Conservation (phyloP, 2,113 vertebrate genomes). For the Myotis yumanensis region DNA sequence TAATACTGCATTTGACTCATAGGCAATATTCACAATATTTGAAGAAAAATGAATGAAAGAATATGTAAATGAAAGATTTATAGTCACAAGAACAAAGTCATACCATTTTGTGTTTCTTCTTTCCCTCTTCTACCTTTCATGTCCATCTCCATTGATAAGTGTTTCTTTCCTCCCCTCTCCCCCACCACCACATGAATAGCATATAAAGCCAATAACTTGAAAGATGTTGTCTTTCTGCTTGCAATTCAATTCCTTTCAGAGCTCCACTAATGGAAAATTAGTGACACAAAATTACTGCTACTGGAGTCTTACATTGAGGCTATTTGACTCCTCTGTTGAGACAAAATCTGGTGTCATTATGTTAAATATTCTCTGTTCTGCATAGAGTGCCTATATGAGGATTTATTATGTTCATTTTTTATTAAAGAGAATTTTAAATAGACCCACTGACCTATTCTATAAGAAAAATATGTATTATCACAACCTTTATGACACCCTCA, state of each 20-base stretch:
- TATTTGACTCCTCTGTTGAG: neutral
- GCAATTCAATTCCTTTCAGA: neutral
- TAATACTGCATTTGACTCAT: neutral
- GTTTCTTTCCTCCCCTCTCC: neutral
- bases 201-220: neutral
- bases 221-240: neutral
- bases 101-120: neutral
- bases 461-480: conserved; percentile 54
- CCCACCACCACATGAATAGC: neutral
- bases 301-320: neutral
- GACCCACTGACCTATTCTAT: conserved; percentile 36
- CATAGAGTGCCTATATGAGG: neutral
- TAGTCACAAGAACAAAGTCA: neutral
- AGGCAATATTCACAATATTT: conserved; percentile 15
- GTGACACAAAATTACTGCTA: neutral
- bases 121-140: neutral
- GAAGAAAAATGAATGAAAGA: neutral
- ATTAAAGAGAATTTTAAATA: conserved; percentile 56
- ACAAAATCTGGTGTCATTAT: neutral
- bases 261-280: neutral
- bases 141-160: neutral
- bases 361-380: conserved; percentile 40
- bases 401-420: conserved; percentile 49
- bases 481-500: conserved; percentile 54
- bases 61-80: neutral